Evolutionary conservation across 2,113 vertebrate genomes (phyloP), one percentile per base, ranked within the genome.

Genomic region (Mormyrus lacerda): DNA sequence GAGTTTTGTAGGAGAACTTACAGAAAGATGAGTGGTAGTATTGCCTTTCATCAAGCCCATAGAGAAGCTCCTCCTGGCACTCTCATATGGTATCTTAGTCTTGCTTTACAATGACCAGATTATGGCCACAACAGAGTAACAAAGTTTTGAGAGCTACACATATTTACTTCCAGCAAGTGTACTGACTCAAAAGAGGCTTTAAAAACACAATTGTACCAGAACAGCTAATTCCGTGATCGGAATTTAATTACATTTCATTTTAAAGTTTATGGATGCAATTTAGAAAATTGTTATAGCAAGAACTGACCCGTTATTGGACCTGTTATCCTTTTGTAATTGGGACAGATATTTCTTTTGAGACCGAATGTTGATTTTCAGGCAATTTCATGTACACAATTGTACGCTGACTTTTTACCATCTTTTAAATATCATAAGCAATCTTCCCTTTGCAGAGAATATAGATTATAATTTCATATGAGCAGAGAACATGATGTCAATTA

Each of bases 381-480:
- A 84, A 89, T 89, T 84, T 58, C 4, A 87, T 19, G 35, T 83
- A 61, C 50, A 55, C 27, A 83, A 44, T 55, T 55, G 88, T 55
- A 79, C 35, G 27, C 45, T 3, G 9, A 27, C 79, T 61, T 61
- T 24, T 61, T 31, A 51, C 48, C 53, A 84, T 84, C 48, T 89
- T 85, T 61, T 19, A 42, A 89, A 84, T 85, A 89, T 55, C 61
- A 35, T 48, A 84, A 53, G 53, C 79, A 89, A 89, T 82, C 31
- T 39, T 83, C 31, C 69, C 73, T 17, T 42, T 82, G 42, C 11
- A 65, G 24, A 47, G 24, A 27, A 84, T 55, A 45, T 10, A 55
- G 42, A 89, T 89, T 89, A 45, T 47, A 89, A n/a, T 84, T 51
- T 83, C 53, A 89, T 21, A 84, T 21, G 50, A 89, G 88, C 76